These are phyloP conservation scores for Tuberolachnus salignus DNA, from an alignment of 2,888 invertebrate species.

Conservation along the genomic window DNA sequence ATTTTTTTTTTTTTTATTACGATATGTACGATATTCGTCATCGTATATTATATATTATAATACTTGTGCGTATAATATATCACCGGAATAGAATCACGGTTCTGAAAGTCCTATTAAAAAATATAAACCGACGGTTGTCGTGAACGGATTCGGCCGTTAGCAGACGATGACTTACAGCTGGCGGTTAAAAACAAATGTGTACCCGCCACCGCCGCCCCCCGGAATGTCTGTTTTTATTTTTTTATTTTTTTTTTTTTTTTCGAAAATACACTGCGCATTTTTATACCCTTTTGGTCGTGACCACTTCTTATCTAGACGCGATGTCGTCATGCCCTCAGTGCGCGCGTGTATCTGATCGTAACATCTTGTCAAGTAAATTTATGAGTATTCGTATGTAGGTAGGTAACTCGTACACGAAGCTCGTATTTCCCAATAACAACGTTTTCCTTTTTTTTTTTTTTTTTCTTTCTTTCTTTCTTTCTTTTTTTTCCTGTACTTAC, in stretches of 20 bases:
- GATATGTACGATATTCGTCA: slow-evolving; percentile 47
- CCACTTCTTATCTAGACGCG: slow-evolving; percentile 46
- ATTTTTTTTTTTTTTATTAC: no score
- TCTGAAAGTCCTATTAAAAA: slow-evolving; percentile 51
- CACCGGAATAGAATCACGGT: slow-evolving; percentile 54
- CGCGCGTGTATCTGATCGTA: slow-evolving; percentile 30
- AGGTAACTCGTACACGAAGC: slow-evolving; percentile 9
- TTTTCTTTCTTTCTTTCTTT: no score
- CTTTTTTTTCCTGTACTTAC: slow-evolving; percentile 11
- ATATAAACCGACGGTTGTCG: slow-evolving; percentile 48
- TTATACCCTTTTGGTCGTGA: slow-evolving; percentile 41
- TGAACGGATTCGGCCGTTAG: slow-evolving; percentile 48
- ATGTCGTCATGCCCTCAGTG: slow-evolving; percentile 35
- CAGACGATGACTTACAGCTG: slow-evolving; percentile 12
- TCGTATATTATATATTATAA: slow-evolving; percentile 25
- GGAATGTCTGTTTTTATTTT: slow-evolving; percentile 19
- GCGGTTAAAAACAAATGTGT: slow-evolving; percentile 40
- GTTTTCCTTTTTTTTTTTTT: no score
- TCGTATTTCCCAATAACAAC: slow-evolving; percentile 31
- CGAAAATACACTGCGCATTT: slow-evolving; percentile 15
- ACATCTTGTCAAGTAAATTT: slow-evolving; percentile 44
- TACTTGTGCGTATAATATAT: slow-evolving; percentile 5
- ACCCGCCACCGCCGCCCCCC: neutral
- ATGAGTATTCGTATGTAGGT: slow-evolving; percentile 18
- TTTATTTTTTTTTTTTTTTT: slow-evolving; percentile 12